Base-by-base conservation (phyloP, 2,888 invertebrate genomes). In the Napeogenes sylphis region DNA sequence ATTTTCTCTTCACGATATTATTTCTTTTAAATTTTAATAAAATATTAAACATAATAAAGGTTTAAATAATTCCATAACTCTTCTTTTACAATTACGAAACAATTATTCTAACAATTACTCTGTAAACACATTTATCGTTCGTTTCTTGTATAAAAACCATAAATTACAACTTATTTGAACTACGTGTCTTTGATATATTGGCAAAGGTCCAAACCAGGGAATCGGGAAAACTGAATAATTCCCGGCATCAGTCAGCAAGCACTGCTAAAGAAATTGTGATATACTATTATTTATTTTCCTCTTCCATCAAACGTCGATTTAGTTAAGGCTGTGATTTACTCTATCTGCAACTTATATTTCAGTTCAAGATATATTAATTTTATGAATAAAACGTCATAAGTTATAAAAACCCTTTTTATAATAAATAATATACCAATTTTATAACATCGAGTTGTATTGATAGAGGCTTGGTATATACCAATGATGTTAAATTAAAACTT, bases 151-250 rank as follows among this genome's bases (percentile, higher is more conserved):
- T 1, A 10, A 2, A 12, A 30, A 30, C 12, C 30, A 30, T 38
- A 46, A 14, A 53, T 58, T 58, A 35, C 30, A 33, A 3, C 13
- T 53, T 51, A 53, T 53, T 42, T 33, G 21, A 32, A 12, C 13
- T 54, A 54, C 59, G 13, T 45, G n/a, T 45, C 54, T 54, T 32
- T 61, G 45, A 64, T 61, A 61, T 54, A 64, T 64, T 61, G 63
- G 61, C 60, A 4, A 13, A 13, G 57, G 46, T 58, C 63, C 63
- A 64, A 64, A 21, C 32, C 14, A 6, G 47, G 21, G 12, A 53
- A 56, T 56, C 59, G 46, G 47, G 42, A 47, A 57, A 63, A 42
- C 47, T 63, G 60, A 60, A 63, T 63, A 60, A 57, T 63, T 60
- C 57, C 55, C 33, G 42, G 21, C 63, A 63, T 63, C 60, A 47